Conservation (phyloP, 1,140 invertebrate genomes). For the Anastrepha ludens region DNA sequence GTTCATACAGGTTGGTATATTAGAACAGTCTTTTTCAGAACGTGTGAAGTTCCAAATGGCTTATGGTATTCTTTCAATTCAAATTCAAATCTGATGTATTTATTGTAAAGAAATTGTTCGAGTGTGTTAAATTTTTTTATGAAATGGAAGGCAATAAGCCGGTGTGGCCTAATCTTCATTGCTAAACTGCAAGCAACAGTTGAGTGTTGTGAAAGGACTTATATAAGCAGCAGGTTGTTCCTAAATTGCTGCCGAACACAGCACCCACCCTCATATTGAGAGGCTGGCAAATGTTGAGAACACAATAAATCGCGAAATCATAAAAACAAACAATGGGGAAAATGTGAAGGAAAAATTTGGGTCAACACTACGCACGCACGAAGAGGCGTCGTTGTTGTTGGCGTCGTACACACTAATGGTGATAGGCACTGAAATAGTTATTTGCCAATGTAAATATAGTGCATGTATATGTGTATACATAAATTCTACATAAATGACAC, state of each 20-base stretch:
- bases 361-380: constrained; percentile 3
- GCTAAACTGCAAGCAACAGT: not conserved
- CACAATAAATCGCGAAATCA: not conserved
- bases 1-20: too few relatives aligned
- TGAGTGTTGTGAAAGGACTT: not conserved
- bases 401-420: not conserved
- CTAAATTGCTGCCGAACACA: not conserved
- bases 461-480: not conserved
- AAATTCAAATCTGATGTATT: too few relatives aligned
- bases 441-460: not conserved
- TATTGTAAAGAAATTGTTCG: too few relatives aligned
- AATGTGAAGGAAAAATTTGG: not conserved
- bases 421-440: not conserved
- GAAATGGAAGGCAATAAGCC: too few relatives aligned
- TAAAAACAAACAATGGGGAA: not conserved
- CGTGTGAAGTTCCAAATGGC: too few relatives aligned
- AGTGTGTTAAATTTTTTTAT: too few relatives aligned
- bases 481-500: not conserved
- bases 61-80: too few relatives aligned
- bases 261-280: not conserved
- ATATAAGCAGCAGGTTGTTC: not conserved
- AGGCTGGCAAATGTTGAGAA: too few relatives aligned
- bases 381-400: not conserved
- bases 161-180: not conserved
- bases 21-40: too few relatives aligned